A percentile compares a stretch with the other conserved stretches of the same genome.
Evolutionary conservation across 2,888 invertebrate species (phyloP).

Genomic region (Catocala fraxini): DNA sequence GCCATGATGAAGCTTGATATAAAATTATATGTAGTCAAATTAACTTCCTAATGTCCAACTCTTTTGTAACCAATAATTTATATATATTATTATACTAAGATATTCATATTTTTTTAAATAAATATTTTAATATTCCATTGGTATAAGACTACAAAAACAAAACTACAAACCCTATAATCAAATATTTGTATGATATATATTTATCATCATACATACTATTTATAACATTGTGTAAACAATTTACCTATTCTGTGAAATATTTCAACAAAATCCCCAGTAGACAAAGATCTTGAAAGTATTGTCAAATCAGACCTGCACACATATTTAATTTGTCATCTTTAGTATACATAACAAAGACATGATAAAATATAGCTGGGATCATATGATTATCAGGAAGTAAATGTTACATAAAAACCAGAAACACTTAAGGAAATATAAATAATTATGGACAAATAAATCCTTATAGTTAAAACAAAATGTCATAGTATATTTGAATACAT

Average conservation of each 20-base stretch:
- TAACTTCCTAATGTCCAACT: too few relatives aligned
- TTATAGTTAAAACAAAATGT: neutral
- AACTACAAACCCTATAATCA: too few relatives aligned
- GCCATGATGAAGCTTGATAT: too few relatives aligned
- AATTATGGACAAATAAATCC: neutral
- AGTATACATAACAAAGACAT: neutral
- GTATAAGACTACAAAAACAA: too few relatives aligned
- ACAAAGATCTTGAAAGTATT: neutral
- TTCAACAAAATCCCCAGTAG: neutral
- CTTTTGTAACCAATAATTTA: too few relatives aligned
- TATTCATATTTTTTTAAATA: too few relatives aligned
- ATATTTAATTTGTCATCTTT: neutral
- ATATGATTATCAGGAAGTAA: constrained; percentile 8
- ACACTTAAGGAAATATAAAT: constrained; percentile 5
- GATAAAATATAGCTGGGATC: neutral
- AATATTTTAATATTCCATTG: too few relatives aligned
- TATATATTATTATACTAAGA: too few relatives aligned
- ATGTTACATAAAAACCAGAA: constrained; percentile 7
- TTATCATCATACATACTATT: neutral
- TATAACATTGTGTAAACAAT: neutral
- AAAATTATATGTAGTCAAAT: too few relatives aligned
- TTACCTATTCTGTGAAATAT: too few relatives aligned
- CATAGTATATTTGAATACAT: too few relatives aligned
- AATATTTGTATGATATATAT: too few relatives aligned
- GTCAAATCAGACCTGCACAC: neutral